Conservation (phyloP, 2,797 vertebrate species). For the Pogonophryne albipinna region DNA sequence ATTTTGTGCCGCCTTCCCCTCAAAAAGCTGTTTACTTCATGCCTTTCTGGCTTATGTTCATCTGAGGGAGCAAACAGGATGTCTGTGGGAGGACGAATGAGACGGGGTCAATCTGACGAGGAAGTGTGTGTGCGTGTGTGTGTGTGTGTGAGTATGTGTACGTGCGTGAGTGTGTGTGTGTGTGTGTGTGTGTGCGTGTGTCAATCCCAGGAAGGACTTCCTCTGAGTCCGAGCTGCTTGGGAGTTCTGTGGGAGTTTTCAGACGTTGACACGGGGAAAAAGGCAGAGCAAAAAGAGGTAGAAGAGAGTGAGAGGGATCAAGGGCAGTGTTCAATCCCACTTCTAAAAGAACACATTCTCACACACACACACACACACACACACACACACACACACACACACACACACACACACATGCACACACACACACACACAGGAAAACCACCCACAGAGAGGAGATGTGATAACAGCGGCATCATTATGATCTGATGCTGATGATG, state of each 20-base stretch:
- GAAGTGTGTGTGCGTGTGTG: conserved; percentile 73
- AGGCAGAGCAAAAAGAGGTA: conserved; percentile 53
- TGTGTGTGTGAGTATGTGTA: conserved; percentile 36
- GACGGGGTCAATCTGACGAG: conserved; percentile 74
- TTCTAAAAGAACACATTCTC: conserved; percentile 49
- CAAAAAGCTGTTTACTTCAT: conserved; percentile 67
- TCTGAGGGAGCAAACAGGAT: conserved; percentile 80
- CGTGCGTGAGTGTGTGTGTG: conserved; percentile 49
- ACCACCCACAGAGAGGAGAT: conserved; percentile 74
- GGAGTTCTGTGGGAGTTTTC: conserved; percentile 82
- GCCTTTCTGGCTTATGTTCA: conserved; percentile 70
- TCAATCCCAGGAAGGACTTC: conserved; percentile 84
- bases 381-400: conserved; percentile 28
- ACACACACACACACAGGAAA: conserved; percentile 45
- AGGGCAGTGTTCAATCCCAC: conserved; percentile 64
- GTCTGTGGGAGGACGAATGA: conserved; percentile 83
- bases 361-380: conserved; percentile 28
- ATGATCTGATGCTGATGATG: conserved; percentile 67
- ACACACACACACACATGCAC: conserved; percentile 25
- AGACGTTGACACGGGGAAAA: conserved; percentile 69
- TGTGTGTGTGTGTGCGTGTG: conserved; percentile 26
- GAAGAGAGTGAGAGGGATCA: conserved; percentile 68
- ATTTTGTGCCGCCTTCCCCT: conserved; percentile 45
- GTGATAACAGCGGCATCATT: conserved; percentile 67
- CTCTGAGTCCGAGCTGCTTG: conserved; percentile 77